Conservation (phyloP, 2,888 invertebrate genomes). For the Eupithecia exiguata region DNA sequence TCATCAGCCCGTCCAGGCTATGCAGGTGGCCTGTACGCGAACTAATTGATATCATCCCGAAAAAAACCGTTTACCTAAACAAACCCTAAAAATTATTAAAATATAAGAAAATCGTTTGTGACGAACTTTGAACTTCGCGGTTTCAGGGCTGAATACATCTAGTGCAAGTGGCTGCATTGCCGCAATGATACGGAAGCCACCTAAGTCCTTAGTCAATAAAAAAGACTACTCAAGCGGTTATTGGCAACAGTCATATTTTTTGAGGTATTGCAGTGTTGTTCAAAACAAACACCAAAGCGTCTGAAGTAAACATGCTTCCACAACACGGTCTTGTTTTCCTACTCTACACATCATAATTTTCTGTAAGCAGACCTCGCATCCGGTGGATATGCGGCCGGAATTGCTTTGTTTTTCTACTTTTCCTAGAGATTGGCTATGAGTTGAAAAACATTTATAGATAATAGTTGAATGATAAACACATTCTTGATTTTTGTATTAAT, state of each 20-base stretch:
- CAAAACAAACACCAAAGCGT: slow-evolving; percentile 57
- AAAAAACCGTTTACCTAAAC: too few species aligned
- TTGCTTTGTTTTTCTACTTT: slow-evolving; percentile 71
- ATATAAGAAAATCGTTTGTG: too few species aligned
- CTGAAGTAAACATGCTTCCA: slow-evolving; percentile 62
- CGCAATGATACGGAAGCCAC: background rate
- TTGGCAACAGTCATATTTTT: background rate
- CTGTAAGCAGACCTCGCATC: slow-evolving; percentile 61
- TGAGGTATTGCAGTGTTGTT: slow-evolving; percentile 4
- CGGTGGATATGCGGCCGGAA: slow-evolving; percentile 62
- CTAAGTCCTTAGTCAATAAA: background rate
- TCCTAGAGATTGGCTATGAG: slow-evolving; percentile 10
- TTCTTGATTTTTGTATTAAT: background rate
- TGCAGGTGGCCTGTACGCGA: too few species aligned
- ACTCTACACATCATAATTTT: slow-evolving; percentile 67
- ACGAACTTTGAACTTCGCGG: too few species aligned
- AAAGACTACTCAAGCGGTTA: background rate
- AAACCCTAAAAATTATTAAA: too few species aligned
- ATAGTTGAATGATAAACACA: background rate
- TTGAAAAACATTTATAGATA: background rate
- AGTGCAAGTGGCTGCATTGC: too few species aligned
- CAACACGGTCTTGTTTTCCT: slow-evolving; percentile 67
- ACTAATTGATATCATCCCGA: too few species aligned
- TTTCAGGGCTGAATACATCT: too few species aligned
- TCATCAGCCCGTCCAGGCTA: too few species aligned